Evolutionary conservation across 2,888 invertebrate genomes (phyloP).

Genomic region (Ectemnius continuus): DNA sequence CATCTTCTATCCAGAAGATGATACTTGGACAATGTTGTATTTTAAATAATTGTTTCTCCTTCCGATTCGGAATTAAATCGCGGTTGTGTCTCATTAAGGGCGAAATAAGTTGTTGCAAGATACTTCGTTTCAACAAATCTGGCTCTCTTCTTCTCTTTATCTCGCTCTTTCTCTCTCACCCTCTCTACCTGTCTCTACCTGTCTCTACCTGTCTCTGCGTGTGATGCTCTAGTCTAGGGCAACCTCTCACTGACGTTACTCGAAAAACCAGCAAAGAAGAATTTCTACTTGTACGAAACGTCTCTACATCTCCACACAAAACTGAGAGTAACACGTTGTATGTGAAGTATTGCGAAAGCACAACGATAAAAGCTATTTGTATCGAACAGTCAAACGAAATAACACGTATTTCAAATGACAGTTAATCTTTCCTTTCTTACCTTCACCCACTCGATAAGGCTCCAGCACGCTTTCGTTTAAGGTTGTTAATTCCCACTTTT

Average conservation of each 20-base stretch:
- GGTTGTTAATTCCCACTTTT: too few species aligned
- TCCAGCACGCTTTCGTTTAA: too few species aligned
- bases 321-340: slow-evolving; percentile 47
- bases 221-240: slow-evolving; percentile 29
- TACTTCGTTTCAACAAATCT: slow-evolving; percentile 19
- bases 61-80: slow-evolving; percentile 1
- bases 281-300: slow-evolving; percentile 49
- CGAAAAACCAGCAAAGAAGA: slow-evolving; percentile 42
- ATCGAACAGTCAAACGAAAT: slow-evolving; percentile 51
- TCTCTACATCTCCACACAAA: slow-evolving; percentile 13
- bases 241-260: slow-evolving; percentile 35
- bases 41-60: slow-evolving; percentile 17
- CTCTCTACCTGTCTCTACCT: not conserved
- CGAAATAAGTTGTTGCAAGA: slow-evolving; percentile 11
- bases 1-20: slow-evolving; percentile 43
- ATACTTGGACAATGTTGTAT: slow-evolving; percentile 22
- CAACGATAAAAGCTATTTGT: slow-evolving; percentile 60
- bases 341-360: slow-evolving; percentile 55
- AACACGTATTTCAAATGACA: slow-evolving; percentile 52
- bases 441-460: not conserved
- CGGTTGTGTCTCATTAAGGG: slow-evolving; percentile 11
- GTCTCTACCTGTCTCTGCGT: slow-evolving; percentile 29
- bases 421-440: not conserved
- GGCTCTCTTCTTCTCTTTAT: too few species aligned
- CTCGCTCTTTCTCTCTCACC: too few species aligned